Evolutionary conservation across 1,140 invertebrate species (phyloP), one percentile per base, ranked within the genome.

Genomic region (Ips nitidus): DNA sequence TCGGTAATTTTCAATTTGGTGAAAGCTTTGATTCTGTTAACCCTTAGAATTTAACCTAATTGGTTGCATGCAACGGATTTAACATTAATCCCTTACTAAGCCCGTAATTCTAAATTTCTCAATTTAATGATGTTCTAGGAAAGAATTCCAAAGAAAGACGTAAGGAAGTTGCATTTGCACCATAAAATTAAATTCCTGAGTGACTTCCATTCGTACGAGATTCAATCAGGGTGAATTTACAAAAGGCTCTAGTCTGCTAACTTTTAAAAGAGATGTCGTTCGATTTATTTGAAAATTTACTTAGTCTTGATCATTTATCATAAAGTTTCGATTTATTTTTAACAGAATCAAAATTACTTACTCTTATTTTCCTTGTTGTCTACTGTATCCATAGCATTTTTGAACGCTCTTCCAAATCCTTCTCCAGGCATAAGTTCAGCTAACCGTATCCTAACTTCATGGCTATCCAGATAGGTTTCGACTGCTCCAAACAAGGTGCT

Each of bases 401-500:
- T 80, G 61, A 81, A 78, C 2, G 77, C 73, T 47, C 78, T 66
- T 50, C 75, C 79, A 42, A 81, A 75, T 6, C 75, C 76, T 66
- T 79, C 78, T 42, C 78, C 76, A 0, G 79, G 79, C 78, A 87
- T 82, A 52, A 92, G 79, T 75, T 86, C 89, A 0, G 86, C 86
- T 53, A 92, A 78, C 69, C 86, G 89, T 2, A 92, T 86, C 71
- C 88, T 84, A 1, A 92, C 75, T 73, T 92, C 90, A 73, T 90
- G 87, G 4, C 82, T 87, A 69, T 87, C 83, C 1, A 91, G 75
- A 73, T 91, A 91, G 62, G 85, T 85, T 22, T 89, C 81, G 50
- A 91, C 76, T 1, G 84, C 82, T 1, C 82, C 86, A 40, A 89
- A 70, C 0, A 83, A 73, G 1, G 83, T 83, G 37, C 81, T 80